Base-by-base conservation (phyloP, 2,113 vertebrate species). In the Casuarius casuarius region DNA sequence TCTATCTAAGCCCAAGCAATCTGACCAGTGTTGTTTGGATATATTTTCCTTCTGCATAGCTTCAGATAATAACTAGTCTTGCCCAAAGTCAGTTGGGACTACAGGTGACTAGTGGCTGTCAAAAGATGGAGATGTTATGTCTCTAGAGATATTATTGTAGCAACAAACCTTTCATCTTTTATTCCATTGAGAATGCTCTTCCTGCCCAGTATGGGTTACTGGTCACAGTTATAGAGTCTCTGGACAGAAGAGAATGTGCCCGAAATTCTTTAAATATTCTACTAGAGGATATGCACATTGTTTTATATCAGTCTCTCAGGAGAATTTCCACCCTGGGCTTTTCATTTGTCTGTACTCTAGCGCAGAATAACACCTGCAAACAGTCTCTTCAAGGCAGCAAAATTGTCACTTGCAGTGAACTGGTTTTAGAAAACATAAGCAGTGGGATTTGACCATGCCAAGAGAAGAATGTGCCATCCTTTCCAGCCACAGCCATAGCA, bases 101-200 rank as follows among this genome's bases (percentile, higher is more conserved):
- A 18, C 0, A 7, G 63, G 35, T 87, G 31, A 67, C 29, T 58
- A 5, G 83, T 63, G 72, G 35, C 81, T 94, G 85, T 94, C 85
- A 31, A 54, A 26, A 72, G 67, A 29, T 59, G 54, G 63, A 87
- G 83, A 83, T 68, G n/a, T 26, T 11, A 0, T 38, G 14, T 59
- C 87, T 92, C 88, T 51, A 77, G 92, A 87, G 85, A 58, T 35
- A 35, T 15, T 70, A 7, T 38, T 84, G 33, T 33, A 44, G 68
- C 74, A 86, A 90, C 44, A 95, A 94, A 59, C 44, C 40, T 42
- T 68, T 93, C 70, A 48, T 81, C 12, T 92, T 92, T 58, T 42
- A 19, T 67, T 72, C 76, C 62, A 10, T 20, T 78, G 76, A 70
- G 86, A 87, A 38, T 77, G 44, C 40, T 94, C 26, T 80, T 89